phyloP scores from a whole-genome alignment of 1,140 invertebrate species.

The Sitophilus oryzae region DNA sequence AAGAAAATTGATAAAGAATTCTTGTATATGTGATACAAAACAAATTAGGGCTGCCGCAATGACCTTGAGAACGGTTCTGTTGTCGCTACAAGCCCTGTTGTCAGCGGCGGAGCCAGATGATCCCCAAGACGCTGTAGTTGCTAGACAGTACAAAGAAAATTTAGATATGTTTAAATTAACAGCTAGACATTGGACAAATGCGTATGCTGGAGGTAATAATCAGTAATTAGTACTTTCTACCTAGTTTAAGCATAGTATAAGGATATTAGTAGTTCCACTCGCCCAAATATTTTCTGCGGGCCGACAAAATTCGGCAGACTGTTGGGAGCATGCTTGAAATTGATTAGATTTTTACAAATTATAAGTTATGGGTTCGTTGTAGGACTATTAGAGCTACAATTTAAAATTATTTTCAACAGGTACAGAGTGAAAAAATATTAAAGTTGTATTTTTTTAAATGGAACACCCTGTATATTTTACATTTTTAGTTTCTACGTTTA shows the following conservation, averaged over 20 bases:
- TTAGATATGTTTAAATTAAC: constrained; percentile 80
- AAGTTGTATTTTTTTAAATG: too few species aligned
- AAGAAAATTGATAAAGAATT: constrained; percentile 1
- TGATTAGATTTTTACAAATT: too few species aligned
- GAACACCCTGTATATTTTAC: too few species aligned
- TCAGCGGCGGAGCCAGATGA: constrained; percentile 93
- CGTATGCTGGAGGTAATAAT: constrained; percentile 78
- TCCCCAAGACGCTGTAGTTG: constrained; percentile 96
- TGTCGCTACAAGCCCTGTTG: constrained; percentile 88
- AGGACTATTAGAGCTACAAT: too few species aligned
- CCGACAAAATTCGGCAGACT: too few species aligned
- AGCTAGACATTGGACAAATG: constrained; percentile 90
- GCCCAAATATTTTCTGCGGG: too few species aligned
- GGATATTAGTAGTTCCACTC: too few species aligned
- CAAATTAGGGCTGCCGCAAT: constrained; percentile 88
- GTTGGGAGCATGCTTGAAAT: too few species aligned
- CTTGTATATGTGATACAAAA: background rate
- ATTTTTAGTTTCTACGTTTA: too few species aligned
- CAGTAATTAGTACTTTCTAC: constrained; percentile 10
- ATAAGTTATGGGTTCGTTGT: too few species aligned
- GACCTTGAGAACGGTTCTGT: constrained; percentile 90
- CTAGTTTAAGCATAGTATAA: background rate
- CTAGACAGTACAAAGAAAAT: constrained; percentile 90
- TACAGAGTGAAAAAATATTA: too few species aligned
- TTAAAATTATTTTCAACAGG: too few species aligned